Conservation (phyloP, 2,888 invertebrate genomes). For the Pollenia angustigena region DNA sequence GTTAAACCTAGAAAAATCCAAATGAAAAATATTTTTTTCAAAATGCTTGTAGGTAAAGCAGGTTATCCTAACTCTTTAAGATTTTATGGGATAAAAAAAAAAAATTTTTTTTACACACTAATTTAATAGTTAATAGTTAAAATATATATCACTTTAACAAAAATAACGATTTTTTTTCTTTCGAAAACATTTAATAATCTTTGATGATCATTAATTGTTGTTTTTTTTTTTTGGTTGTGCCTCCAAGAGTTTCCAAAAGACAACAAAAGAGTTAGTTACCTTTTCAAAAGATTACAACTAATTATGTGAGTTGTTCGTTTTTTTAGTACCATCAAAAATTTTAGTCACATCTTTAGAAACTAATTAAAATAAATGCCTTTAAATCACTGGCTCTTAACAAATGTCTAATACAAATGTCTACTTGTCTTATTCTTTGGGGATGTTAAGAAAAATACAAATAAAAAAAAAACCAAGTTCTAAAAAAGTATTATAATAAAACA, state of each 20-base stretch:
- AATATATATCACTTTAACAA: neutral
- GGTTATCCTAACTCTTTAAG: constrained; percentile 40
- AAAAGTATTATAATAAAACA: constrained; percentile 56
- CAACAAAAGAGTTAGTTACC: neutral
- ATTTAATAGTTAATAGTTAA: constrained; percentile 55
- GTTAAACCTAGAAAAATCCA: neutral
- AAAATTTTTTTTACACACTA: constrained; percentile 49
- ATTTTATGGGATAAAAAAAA: constrained; percentile 64
- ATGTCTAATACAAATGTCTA: constrained; percentile 45
- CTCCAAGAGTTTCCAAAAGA: neutral
- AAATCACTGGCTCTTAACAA: constrained; percentile 48
- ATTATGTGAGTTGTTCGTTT: constrained; percentile 49
- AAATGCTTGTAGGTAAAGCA: constrained; percentile 64
- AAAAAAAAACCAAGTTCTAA: constrained; percentile 21
- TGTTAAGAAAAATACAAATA: constrained; percentile 28
- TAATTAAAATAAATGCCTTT: constrained; percentile 82
- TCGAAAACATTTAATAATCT: constrained; percentile 35
- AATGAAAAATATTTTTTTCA: constrained; percentile 27
- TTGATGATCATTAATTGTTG: neutral
- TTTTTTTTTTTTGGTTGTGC: constrained; percentile 8
- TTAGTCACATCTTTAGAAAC: constrained; percentile 78
- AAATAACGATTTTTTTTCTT: neutral
- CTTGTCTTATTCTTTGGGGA: constrained; percentile 49
- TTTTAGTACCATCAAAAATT: constrained; percentile 64
- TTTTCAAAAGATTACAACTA: constrained; percentile 42